phyloP scores from a whole-genome alignment of 2,797 vertebrate genomes.

The Sciaenops ocellatus region DNA sequence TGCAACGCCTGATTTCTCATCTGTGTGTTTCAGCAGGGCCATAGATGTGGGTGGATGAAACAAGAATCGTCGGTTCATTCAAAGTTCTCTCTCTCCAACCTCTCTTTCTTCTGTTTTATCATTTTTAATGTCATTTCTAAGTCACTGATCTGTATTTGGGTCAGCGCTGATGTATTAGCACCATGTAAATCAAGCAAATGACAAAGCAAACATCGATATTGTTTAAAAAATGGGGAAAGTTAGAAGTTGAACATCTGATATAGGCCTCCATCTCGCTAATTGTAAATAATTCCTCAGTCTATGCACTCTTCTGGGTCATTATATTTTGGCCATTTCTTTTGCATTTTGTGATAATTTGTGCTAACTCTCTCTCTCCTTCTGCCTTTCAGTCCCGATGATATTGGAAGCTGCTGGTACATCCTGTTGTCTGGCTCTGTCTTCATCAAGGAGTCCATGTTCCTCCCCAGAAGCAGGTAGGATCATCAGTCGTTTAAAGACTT shows the following conservation, averaged over 20 bases:
- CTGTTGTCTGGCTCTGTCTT: conserved; percentile 98
- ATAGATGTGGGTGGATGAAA: conserved; percentile 57
- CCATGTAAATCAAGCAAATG: background rate
- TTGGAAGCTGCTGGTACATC: conserved; percentile 99
- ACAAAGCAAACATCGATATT: background rate
- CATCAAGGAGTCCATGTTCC: conserved; percentile 99
- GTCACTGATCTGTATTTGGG: conserved; percentile 22
- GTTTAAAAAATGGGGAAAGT: too few species aligned
- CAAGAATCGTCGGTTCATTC: conserved; percentile 60
- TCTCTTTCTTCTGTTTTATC: conserved; percentile 7
- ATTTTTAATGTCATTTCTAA: background rate
- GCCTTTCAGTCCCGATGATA: conserved; percentile 94
- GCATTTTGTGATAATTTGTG: background rate
- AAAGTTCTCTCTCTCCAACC: conserved; percentile 33
- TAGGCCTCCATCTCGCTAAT: too few species aligned
- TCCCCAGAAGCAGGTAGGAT: conserved; percentile 98
- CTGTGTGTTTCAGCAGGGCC: conserved; percentile 44
- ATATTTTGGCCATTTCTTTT: background rate
- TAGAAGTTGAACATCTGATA: too few species aligned
- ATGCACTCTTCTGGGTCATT: too few species aligned
- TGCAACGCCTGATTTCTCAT: conserved; percentile 46
- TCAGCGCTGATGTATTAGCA: background rate
- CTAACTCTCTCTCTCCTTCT: conserved; percentile 28
- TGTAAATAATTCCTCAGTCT: too few species aligned
- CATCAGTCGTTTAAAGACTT: conserved; percentile 5